Evolutionary conservation across 2,113 vertebrate genomes (phyloP).

Genomic region (Vulpes lagopus): DNA sequence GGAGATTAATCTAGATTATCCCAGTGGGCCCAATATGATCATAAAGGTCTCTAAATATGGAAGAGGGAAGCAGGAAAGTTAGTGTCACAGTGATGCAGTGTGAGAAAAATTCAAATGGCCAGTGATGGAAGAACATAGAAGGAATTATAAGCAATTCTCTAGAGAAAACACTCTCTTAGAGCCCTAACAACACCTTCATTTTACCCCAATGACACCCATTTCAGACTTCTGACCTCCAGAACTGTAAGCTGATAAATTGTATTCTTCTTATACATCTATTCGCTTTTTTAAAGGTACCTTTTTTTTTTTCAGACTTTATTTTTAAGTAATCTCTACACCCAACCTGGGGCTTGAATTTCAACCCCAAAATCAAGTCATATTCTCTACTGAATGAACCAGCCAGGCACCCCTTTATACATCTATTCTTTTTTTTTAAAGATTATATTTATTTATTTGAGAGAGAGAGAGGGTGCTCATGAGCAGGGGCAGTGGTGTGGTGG

Average conservation of each 20-base stretch:
- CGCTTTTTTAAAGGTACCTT: not conserved
- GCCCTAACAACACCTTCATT: not conserved
- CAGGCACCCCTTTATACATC: not conserved
- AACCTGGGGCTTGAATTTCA: not conserved
- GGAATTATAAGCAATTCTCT: not conserved
- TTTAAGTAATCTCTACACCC: not conserved
- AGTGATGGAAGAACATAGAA: not conserved
- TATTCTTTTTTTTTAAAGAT: not conserved
- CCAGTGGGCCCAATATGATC: not conserved
- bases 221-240: slow-evolving; percentile 1
- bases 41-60: not conserved
- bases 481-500: too few relatives aligned
- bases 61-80: slow-evolving; percentile 21
- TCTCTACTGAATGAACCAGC: not conserved
- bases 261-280: not conserved
- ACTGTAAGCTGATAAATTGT: not conserved
- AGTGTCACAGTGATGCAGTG: not conserved
- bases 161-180: not conserved
- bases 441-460: not conserved
- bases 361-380: not conserved
- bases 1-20: slow-evolving; percentile 25
- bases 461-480: not conserved
- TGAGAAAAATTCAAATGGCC: not conserved
- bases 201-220: not conserved
- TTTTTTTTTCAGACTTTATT: not conserved